A percentile compares a stretch with the other conserved stretches of the same genome.
Conservation (phyloP, 2,888 invertebrate genomes). For the Pollenia labialis region DNA sequence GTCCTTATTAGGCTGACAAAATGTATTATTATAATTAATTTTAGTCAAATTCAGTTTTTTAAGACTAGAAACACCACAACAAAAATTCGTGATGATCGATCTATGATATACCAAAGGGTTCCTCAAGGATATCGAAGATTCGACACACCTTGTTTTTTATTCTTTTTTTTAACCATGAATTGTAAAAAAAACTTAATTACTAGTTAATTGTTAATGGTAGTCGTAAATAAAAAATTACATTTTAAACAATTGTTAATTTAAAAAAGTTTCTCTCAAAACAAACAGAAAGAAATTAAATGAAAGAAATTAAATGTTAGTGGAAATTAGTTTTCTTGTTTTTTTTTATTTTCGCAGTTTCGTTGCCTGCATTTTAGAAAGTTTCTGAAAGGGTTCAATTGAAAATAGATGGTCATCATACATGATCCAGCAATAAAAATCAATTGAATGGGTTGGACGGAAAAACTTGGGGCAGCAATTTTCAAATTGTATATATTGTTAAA, state of each 20-base stretch:
- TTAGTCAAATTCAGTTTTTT: too few relatives aligned
- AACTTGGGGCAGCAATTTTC: slow-evolving; percentile 20
- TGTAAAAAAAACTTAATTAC: slow-evolving; percentile 37
- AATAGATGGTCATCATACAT: slow-evolving; percentile 63
- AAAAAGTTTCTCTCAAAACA: slow-evolving; percentile 26
- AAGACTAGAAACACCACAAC: too few relatives aligned
- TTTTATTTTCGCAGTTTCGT: background rate
- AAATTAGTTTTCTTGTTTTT: slow-evolving; percentile 44
- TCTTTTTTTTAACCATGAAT: slow-evolving; percentile 29
- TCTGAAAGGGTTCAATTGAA: slow-evolving; percentile 58
- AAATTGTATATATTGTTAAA: slow-evolving; percentile 37
- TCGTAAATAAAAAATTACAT: background rate
- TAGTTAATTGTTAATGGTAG: slow-evolving; percentile 8
- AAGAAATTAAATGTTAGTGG: slow-evolving; percentile 16
- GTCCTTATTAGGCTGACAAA: too few relatives aligned
- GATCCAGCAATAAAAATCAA: slow-evolving; percentile 57
- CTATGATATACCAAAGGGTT: too few relatives aligned
- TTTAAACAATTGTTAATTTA: slow-evolving; percentile 31
- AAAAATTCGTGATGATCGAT: too few relatives aligned
- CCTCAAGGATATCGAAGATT: too few relatives aligned
- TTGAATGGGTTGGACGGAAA: slow-evolving; percentile 29
- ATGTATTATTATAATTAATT: too few relatives aligned
- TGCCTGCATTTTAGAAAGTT: slow-evolving; percentile 54
- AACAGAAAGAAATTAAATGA: background rate
- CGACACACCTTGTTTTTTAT: too few relatives aligned